Conservation (phyloP, 2,113 vertebrate species). For the Lamprologus tigripictilis region DNA sequence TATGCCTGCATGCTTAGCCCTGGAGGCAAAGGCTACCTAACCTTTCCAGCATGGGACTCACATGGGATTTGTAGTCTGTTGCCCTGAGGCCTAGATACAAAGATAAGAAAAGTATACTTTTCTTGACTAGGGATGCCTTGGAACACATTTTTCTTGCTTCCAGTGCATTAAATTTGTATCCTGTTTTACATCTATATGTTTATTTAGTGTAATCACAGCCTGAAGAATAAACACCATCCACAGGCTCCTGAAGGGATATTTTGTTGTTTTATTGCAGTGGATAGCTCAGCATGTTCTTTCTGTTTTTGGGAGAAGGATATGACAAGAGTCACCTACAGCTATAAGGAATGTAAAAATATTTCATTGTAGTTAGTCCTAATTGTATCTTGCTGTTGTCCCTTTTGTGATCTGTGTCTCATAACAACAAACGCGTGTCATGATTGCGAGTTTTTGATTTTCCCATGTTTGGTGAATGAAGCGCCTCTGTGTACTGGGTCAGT, state of each 20-base stretch:
- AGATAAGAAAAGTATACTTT: background rate
- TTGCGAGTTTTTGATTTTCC: background rate
- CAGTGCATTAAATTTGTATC: background rate
- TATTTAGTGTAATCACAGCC: background rate
- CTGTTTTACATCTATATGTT: background rate
- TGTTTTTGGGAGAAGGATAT: background rate
- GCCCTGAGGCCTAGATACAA: background rate
- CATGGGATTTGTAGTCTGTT: background rate
- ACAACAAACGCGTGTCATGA: background rate
- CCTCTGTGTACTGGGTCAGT: background rate
- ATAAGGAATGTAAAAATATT: background rate
- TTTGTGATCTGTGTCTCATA: background rate
- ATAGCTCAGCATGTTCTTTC: background rate
- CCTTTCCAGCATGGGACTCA: background rate
- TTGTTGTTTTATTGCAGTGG: background rate
- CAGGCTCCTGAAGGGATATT: background rate
- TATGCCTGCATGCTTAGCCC: background rate
- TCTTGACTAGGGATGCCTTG: background rate
- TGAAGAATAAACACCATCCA: background rate
- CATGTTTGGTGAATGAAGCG: background rate
- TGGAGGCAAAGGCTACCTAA: background rate
- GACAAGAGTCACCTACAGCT: background rate
- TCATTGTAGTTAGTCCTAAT: rapidly evolving
- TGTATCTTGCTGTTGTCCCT: background rate
- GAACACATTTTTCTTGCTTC: background rate